These are phyloP conservation scores for Noctua comes DNA, from an alignment of 2,888 invertebrate species.

Conservation along the genomic window DNA sequence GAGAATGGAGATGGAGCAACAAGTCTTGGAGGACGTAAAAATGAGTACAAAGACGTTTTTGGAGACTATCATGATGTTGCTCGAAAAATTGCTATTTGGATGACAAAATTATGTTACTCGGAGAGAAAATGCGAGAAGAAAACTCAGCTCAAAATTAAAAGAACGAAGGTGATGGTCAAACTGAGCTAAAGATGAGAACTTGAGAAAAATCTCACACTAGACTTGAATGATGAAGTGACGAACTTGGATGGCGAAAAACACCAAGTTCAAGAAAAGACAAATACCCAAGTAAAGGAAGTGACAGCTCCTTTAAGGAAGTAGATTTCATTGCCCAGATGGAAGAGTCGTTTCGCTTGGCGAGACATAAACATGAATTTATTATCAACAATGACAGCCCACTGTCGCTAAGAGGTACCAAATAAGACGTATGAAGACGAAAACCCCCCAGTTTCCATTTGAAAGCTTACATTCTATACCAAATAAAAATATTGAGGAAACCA, in stretches of 20 bases:
- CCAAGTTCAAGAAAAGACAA: not conserved
- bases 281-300: not conserved
- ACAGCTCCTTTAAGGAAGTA: constrained; percentile 14
- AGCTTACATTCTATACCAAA: constrained; percentile 8
- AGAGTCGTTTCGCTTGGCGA: not conserved
- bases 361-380: constrained; percentile 39
- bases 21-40: constrained; percentile 62
- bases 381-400: constrained; percentile 14
- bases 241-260: not conserved
- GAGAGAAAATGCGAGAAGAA: not conserved
- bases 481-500: constrained; percentile 48
- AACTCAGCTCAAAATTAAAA: not conserved
- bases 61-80: not conserved
- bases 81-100: not conserved
- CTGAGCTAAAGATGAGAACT: not conserved
- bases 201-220: not conserved
- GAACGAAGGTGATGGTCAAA: not conserved
- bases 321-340: constrained; percentile 20
- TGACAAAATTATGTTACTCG: not conserved
- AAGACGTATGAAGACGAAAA: constrained; percentile 11
- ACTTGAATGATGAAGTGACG: not conserved
- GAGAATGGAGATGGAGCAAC: constrained; percentile 77
- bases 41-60: not conserved
- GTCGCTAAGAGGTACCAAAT: constrained; percentile 7
- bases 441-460: constrained; percentile 10